A percentile compares a stretch with the other conserved stretches of the same genome.
These are phyloP conservation scores for Gastrophryne carolinensis DNA, from an alignment of 2,797 vertebrate species.

Conservation along the genomic window DNA sequence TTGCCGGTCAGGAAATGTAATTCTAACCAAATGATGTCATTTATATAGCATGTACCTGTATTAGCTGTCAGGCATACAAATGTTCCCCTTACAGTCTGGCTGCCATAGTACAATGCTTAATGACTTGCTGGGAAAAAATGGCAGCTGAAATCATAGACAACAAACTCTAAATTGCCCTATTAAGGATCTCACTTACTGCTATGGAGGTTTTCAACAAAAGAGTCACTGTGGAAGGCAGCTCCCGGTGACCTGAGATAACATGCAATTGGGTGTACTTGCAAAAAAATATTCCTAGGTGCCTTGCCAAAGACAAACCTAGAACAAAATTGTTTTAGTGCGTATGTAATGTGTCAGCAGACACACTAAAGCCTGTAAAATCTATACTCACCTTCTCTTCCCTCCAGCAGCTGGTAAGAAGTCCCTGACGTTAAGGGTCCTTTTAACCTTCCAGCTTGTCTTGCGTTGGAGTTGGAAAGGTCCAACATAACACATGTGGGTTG, in stretches of 20 bases:
- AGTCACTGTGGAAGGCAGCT: slow-evolving; percentile 1
- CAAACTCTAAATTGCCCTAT: slow-evolving; percentile 30
- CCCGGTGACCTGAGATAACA: slow-evolving; percentile 1
- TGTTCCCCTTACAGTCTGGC: neutral
- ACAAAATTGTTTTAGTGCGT: too few relatives aligned
- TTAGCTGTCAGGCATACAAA: slow-evolving; percentile 28
- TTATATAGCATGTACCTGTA: neutral
- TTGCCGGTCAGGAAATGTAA: neutral
- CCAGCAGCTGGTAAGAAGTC: too few relatives aligned
- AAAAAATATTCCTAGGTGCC: neutral
- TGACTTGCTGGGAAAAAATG: neutral
- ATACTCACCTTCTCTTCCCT: too few relatives aligned
- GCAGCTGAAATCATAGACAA: slow-evolving; percentile 11
- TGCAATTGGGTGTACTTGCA: neutral
- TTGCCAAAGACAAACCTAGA: too few relatives aligned
- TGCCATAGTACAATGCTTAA: slow-evolving; percentile 11
- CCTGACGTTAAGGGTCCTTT: too few relatives aligned
- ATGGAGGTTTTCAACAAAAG: slow-evolving; percentile 18
- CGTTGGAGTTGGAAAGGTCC: too few relatives aligned
- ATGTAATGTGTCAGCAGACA: too few relatives aligned
- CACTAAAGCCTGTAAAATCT: too few relatives aligned
- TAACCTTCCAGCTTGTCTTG: too few relatives aligned
- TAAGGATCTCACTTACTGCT: slow-evolving; percentile 27
- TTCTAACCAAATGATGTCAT: neutral
- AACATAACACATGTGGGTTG: too few relatives aligned